Evolutionary conservation across 2,113 vertebrate species (phyloP).

Genomic region (Laterallus jamaicensis): DNA sequence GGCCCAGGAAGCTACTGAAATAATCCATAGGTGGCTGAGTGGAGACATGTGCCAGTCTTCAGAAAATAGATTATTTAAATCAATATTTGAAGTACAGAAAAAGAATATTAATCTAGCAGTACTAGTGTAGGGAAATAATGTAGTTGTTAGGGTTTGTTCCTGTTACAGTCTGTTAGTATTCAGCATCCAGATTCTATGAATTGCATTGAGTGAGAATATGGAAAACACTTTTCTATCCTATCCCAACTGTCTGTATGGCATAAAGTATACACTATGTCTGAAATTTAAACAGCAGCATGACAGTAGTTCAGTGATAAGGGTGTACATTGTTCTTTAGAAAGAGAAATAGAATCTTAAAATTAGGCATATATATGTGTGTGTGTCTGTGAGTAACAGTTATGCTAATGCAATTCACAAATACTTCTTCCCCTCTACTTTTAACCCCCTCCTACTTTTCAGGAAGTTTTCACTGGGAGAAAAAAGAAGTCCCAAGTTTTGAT

Average conservation of each 20-base stretch:
- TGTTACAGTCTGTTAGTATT: background rate
- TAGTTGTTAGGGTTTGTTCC: background rate
- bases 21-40: background rate
- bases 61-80: background rate
- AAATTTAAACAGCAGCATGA: background rate
- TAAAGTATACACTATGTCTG: background rate
- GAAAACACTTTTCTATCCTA: background rate
- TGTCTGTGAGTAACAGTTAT: background rate
- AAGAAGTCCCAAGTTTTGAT: background rate
- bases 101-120: background rate
- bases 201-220: background rate
- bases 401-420: background rate
- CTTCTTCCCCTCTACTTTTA: background rate
- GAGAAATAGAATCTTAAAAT: background rate
- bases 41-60: background rate
- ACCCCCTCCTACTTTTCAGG: background rate
- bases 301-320: background rate
- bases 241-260: background rate
- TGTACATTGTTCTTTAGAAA: background rate
- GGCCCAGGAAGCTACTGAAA: background rate
- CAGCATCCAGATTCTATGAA: background rate
- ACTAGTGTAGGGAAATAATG: background rate
- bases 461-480: background rate
- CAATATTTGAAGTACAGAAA: background rate
- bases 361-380: fast-evolving